These are phyloP conservation scores for Anas platyrhynchos DNA, from an alignment of 2,113 vertebrate species.

Conservation along the genomic window DNA sequence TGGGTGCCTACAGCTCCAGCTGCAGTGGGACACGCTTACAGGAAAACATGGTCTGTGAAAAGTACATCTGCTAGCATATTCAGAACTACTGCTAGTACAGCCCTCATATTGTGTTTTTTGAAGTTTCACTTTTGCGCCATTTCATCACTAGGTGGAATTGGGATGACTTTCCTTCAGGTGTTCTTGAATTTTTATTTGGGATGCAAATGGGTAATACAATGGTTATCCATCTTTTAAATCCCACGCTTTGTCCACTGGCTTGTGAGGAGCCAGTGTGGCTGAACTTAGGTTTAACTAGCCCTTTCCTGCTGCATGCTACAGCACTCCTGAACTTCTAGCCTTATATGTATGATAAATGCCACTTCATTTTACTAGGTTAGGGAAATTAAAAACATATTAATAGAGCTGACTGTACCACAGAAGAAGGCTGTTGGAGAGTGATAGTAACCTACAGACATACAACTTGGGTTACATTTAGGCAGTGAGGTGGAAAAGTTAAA, in stretches of 20 bases:
- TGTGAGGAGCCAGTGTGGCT: background rate
- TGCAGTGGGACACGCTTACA: background rate
- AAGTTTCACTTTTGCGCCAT: background rate
- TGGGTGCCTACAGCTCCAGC: background rate
- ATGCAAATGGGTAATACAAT: background rate
- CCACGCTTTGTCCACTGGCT: background rate
- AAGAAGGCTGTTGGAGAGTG: background rate
- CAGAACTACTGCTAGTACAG: background rate
- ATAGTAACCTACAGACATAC: background rate
- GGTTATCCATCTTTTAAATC: background rate
- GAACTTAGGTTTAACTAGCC: background rate
- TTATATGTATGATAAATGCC: accelerated
- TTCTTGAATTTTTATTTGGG: background rate
- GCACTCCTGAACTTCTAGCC: background rate
- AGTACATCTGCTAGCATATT: background rate
- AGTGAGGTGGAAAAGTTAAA: background rate
- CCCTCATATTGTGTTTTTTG: background rate
- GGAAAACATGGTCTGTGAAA: background rate
- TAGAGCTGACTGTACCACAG: background rate
- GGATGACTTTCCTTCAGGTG: background rate
- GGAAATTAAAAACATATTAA: background rate
- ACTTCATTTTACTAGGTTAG: background rate
- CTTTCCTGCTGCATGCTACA: background rate
- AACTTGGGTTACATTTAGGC: background rate
- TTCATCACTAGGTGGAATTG: background rate